Evolutionary conservation across 92 coral and sea anemone genomes (phyloP).

Genomic region (Umimayanthus kanabou): DNA sequence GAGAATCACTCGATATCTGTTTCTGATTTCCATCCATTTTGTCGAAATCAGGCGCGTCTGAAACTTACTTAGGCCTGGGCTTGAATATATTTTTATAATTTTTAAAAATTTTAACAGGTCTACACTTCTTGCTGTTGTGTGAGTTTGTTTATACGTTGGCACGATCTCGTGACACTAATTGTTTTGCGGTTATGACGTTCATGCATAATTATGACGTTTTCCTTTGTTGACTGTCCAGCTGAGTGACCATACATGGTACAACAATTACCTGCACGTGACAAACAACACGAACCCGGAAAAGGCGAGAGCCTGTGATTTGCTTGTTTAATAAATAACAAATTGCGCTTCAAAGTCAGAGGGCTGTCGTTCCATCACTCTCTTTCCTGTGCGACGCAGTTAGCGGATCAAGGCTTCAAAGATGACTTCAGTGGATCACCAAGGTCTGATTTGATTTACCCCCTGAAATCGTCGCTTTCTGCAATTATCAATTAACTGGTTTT

Average conservation of each 20-base stretch:
- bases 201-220: background rate
- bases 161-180: too few species aligned
- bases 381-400: background rate
- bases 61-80: too few species aligned
- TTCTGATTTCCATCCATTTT: too few species aligned
- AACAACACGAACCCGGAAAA: conserved; percentile 1
- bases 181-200: background rate
- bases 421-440: conserved; percentile 62
- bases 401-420: conserved; percentile 14
- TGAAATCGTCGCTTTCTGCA: background rate
- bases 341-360: background rate
- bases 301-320: background rate
- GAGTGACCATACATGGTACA: background rate
- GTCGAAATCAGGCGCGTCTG: too few species aligned
- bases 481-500: background rate
- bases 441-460: conserved; percentile 13
- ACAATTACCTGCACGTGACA: background rate
- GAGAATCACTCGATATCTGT: too few species aligned
- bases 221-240: background rate
- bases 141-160: too few species aligned
- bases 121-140: too few species aligned
- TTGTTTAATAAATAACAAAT: conserved; percentile 28
- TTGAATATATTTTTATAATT: too few species aligned
- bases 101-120: too few species aligned
- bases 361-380: conserved; percentile 23